A percentile compares a stretch with the other conserved stretches of the same genome.
These are phyloP conservation scores for Meiosimyza decipiens DNA, from an alignment of 2,888 invertebrate species.

Conservation along the genomic window DNA sequence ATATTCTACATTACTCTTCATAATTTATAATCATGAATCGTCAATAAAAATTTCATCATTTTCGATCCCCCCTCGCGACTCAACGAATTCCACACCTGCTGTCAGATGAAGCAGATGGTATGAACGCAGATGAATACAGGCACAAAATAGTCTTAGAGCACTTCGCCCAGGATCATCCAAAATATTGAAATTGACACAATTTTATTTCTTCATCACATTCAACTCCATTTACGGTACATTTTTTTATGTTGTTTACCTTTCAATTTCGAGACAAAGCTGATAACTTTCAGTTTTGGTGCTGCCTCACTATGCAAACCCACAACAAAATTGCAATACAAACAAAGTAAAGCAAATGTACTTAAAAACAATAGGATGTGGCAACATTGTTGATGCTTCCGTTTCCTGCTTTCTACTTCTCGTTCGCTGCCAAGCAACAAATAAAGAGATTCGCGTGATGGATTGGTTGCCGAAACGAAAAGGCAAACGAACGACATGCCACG, in stretches of 20 bases:
- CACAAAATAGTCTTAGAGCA: too few relatives aligned
- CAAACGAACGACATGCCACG: conserved; percentile 48
- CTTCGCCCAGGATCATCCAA: too few relatives aligned
- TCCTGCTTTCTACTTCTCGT: conserved; percentile 45
- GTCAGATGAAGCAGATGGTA: too few relatives aligned
- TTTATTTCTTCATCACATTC: neutral
- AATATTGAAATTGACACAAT: neutral
- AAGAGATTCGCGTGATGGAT: conserved; percentile 55
- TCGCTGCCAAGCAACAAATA: neutral
- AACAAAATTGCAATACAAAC: conserved; percentile 21
- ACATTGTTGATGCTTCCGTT: conserved; percentile 43
- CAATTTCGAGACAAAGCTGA: conserved; percentile 36
- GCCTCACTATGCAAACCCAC: conserved; percentile 14
- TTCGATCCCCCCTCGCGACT: too few relatives aligned
- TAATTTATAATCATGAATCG: too few relatives aligned
- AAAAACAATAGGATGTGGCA: conserved; percentile 21
- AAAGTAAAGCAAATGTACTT: neutral
- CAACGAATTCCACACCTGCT: too few relatives aligned
- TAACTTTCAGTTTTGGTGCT: neutral
- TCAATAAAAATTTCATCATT: too few relatives aligned
- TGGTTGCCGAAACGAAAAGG: conserved; percentile 60
- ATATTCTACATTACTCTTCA: too few relatives aligned
- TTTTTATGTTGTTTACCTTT: conserved; percentile 40
- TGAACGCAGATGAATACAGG: too few relatives aligned
- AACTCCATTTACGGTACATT: neutral